A percentile compares a stretch with the other conserved stretches of the same genome.
Evolutionary conservation across 1,140 invertebrate genomes (phyloP).

Genomic region (Drosophila malerkotliana): DNA sequence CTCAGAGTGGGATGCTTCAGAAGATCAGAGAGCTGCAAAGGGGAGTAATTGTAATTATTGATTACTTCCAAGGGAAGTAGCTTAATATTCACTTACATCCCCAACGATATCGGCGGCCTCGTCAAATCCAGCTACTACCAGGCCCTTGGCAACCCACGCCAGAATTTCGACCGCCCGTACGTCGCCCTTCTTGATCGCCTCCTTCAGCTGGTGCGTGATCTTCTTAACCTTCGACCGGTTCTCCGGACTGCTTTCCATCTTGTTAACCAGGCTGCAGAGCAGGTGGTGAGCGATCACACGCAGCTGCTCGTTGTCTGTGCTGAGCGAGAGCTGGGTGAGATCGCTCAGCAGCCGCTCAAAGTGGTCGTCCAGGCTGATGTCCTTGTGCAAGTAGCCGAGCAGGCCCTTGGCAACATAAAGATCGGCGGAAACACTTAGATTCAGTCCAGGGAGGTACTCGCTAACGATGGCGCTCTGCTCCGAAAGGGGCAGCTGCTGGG

Average conservation of each 20-base stretch:
- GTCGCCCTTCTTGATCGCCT: conserved; percentile 67
- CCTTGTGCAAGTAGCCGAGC: conserved; percentile 69
- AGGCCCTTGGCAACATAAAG: conserved; percentile 76
- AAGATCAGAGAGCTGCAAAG: conserved; percentile 66
- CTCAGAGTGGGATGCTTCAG: conserved; percentile 74
- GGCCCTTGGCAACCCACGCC: conserved; percentile 76
- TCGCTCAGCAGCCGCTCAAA: conserved; percentile 75
- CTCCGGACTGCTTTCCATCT: conserved; percentile 53
- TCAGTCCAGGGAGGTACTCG: conserved; percentile 67
- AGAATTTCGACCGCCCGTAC: conserved; percentile 69
- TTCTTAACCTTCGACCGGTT: conserved; percentile 58
- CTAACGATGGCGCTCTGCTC: conserved; percentile 75
- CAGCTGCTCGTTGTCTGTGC: conserved; percentile 57
- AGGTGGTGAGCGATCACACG: conserved; percentile 68
- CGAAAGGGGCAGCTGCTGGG: conserved; percentile 61
- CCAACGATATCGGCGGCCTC: conserved; percentile 73
- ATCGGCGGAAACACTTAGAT: conserved; percentile 62
- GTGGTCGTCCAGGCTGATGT: conserved; percentile 74
- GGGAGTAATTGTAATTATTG: background rate
- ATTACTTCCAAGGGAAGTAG: background rate
- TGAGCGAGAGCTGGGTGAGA: conserved; percentile 68
- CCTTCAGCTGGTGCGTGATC: conserved; percentile 48
- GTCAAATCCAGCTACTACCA: conserved; percentile 70
- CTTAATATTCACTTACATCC: conserved; percentile 52
- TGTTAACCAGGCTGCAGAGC: conserved; percentile 80